Evolutionary conservation across 1,140 invertebrate species (phyloP), one percentile per base, ranked within the genome.

Genomic region (Drosophila funebris): DNA sequence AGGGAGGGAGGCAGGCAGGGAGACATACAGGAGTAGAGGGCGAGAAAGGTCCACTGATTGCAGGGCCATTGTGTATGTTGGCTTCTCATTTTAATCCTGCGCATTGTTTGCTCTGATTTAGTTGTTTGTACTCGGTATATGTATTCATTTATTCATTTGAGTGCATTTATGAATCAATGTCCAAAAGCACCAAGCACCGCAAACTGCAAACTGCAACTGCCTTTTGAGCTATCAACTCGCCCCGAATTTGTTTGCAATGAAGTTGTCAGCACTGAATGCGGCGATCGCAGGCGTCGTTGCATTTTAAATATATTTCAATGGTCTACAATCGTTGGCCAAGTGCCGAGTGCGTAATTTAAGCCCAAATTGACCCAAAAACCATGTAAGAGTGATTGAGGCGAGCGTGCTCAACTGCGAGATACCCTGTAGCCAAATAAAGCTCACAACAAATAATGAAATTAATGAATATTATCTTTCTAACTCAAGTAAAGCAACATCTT

Each of bases 311-410:
- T 83, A 83, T 79, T 56, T 39, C 20, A 61, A 36, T 43, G 39
- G 16, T 33, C 27, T 16, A 29, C 57, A 79, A 83, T 84, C 80
- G 70, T 80, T 50, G 68, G 50, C 79, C 78, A 78, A 83, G 79
- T 81, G 82, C 63, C 60, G 27, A 56, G 57, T 54, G 71, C 61
- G 81, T 85, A 78, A 85, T 85, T 85, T 87, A 85, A 85, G 82
- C 83, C 74, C 82, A 87, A 87, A 82, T 73, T 85, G 82, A 85
- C 82, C 82, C 70, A 85, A 85, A 85, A 87, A 87, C 14, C 63
- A 53, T 31, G 20, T 41, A 27, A 53, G 48, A 43, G n/a, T 60
- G 14, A 27, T 52, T 29, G 6, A 33, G 3, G 3, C 0, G 29
- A 46, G 43, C 36, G 6, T 58, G 52, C 3, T 27, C 20, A 50